Evolutionary conservation across 2,888 invertebrate species (phyloP).

Genomic region (Protonemura montana): DNA sequence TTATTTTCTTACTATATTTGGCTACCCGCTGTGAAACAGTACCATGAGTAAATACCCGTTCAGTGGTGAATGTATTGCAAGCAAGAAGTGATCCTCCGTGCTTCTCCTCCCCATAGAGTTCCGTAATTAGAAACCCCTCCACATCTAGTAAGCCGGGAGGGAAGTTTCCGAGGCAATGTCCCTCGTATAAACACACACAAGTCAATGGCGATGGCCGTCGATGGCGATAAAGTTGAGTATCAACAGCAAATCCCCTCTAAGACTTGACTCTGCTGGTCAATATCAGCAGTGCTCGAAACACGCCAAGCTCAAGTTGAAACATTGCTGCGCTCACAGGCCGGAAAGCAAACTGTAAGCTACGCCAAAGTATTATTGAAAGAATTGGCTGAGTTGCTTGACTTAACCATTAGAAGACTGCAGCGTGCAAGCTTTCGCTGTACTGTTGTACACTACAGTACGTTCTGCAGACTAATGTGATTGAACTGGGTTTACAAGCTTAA

Average conservation of each 20-base stretch:
- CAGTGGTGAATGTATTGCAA: conserved; percentile 16
- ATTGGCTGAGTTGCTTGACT: background rate
- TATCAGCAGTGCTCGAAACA: conserved; percentile 13
- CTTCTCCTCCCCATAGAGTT: conserved; percentile 18
- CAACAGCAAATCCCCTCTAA: conserved; percentile 20
- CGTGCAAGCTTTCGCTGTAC: background rate
- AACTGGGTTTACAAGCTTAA: conserved; percentile 3
- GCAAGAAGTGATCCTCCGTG: conserved; percentile 7
- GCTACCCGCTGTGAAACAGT: conserved; percentile 33
- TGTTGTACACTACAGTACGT: background rate
- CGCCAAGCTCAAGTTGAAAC: background rate
- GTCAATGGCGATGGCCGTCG: conserved; percentile 29
- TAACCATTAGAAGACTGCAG: background rate
- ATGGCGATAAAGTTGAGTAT: conserved; percentile 32
- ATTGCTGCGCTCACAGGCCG: background rate
- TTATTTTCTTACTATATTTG: conserved; percentile 28
- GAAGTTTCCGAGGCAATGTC: background rate
- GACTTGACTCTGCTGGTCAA: conserved; percentile 19
- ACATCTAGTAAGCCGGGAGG: conserved; percentile 7
- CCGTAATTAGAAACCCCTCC: conserved; percentile 28
- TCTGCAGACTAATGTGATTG: conserved; percentile 4
- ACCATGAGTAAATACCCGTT: conserved; percentile 18
- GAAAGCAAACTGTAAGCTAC: background rate
- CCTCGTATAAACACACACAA: background rate
- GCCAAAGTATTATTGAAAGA: background rate